Evolutionary conservation across 1,140 invertebrate species (phyloP).

Genomic region (Vanessa atalanta): DNA sequence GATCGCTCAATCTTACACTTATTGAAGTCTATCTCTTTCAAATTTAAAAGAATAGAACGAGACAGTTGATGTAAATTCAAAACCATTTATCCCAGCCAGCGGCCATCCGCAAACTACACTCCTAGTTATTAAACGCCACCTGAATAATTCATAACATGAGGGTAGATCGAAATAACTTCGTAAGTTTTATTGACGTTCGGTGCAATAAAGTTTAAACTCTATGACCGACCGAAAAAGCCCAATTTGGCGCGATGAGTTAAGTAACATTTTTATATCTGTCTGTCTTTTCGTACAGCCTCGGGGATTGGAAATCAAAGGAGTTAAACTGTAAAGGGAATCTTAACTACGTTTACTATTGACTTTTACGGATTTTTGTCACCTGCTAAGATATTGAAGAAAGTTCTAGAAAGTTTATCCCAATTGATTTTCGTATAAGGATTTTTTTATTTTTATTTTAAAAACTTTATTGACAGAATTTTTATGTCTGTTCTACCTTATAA

Average conservation of each 20-base stretch:
- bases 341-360: constrained; percentile 58
- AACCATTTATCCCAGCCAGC: constrained; percentile 44
- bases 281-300: constrained; percentile 47
- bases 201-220: constrained; percentile 63
- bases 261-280: constrained; percentile 52
- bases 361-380: constrained; percentile 41
- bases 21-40: constrained; percentile 40
- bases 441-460: background rate
- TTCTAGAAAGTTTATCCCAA: constrained; percentile 11
- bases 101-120: constrained; percentile 60
- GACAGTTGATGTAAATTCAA: constrained; percentile 43
- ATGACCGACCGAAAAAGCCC: constrained; percentile 51
- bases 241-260: constrained; percentile 46
- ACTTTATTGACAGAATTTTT: background rate
- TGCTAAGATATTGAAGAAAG: constrained; percentile 23
- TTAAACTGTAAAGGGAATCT: constrained; percentile 54
- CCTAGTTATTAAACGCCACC: constrained; percentile 75
- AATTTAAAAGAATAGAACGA: constrained; percentile 38
- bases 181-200: constrained; percentile 55
- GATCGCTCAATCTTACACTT: constrained; percentile 48
- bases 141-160: constrained; percentile 77
- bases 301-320: constrained; percentile 66
- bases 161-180: constrained; percentile 73
- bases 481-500: background rate
- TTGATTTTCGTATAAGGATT: background rate